Conservation (phyloP, 2,888 invertebrate genomes). For the Sycophila texana region DNA sequence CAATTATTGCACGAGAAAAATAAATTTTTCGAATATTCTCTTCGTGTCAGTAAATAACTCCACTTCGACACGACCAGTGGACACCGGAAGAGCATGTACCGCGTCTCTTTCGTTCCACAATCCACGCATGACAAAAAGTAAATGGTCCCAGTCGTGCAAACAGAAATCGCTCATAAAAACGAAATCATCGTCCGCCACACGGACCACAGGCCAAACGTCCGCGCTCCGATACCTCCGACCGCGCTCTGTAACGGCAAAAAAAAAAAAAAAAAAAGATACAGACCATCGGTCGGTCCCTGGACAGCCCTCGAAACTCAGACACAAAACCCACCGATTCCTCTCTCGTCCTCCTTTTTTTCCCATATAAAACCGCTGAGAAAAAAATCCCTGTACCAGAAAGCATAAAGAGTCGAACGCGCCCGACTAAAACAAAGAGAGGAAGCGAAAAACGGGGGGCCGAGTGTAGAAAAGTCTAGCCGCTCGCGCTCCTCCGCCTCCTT, state of each 20-base stretch:
- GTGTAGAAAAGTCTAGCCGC: constrained; percentile 42
- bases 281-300: constrained; percentile 30
- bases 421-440: constrained; percentile 36
- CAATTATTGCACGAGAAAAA: too few species aligned
- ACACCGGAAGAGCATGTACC: too few species aligned
- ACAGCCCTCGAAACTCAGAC: constrained; percentile 39
- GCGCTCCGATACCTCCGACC: neutral
- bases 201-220: neutral
- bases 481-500: neutral
- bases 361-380: neutral
- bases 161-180: neutral
- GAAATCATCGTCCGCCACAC: neutral
- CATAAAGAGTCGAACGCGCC: constrained; percentile 13
- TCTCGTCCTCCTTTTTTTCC: too few species aligned
- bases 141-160: neutral
- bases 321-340: neutral
- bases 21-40: too few species aligned
- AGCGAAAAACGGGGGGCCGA: neutral
- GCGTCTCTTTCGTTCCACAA: too few species aligned
- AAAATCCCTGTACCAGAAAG: neutral
- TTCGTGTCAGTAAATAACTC: too few species aligned
- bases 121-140: neutral
- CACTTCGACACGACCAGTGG: too few species aligned
- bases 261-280: constrained; percentile 10
- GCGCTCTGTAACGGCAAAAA: neutral